Evolutionary conservation across 2,888 invertebrate species (phyloP).

Genomic region (Patella ulyssiponensis): DNA sequence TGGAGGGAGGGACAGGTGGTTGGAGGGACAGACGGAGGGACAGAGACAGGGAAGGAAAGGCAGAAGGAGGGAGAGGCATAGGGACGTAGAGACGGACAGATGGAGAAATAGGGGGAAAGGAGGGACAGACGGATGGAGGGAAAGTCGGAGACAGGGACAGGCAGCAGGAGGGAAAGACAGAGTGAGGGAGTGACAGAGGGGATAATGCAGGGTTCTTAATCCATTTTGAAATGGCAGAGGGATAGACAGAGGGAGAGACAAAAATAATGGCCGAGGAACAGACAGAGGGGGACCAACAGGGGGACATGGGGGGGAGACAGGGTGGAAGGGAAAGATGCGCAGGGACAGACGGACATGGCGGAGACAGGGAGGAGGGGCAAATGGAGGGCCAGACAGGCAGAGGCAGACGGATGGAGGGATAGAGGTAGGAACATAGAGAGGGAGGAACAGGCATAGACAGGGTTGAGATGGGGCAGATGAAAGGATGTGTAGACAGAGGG

Average conservation of each 20-base stretch:
- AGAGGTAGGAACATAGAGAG: no score
- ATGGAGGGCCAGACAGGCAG: slow-evolving; percentile 19
- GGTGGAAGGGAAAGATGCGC: slow-evolving; percentile 16
- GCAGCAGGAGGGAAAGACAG: background rate
- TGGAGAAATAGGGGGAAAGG: slow-evolving; percentile 17
- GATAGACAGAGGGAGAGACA: no score
- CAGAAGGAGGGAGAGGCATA: slow-evolving; percentile 18
- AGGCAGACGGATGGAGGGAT: background rate
- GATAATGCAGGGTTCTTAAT: no score
- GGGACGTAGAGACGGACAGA: slow-evolving; percentile 2
- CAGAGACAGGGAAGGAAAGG: background rate
- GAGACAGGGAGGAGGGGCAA: slow-evolving; percentile 24
- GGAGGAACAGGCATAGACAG: no score
- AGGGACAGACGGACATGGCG: slow-evolving; percentile 17
- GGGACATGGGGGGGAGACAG: slow-evolving; percentile 17
- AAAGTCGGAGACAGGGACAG: no score
- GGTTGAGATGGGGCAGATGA: no score
- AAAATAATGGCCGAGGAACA: no score
- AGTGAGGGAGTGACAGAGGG: background rate
- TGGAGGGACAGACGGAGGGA: slow-evolving; percentile 15
- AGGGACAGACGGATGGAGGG: background rate
- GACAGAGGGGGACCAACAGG: background rate
- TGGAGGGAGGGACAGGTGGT: slow-evolving; percentile 16
- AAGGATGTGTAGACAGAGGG: no score
- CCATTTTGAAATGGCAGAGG: no score